Evolutionary conservation across 2,888 invertebrate genomes (phyloP).

Genomic region (Phanerotoma sp.): DNA sequence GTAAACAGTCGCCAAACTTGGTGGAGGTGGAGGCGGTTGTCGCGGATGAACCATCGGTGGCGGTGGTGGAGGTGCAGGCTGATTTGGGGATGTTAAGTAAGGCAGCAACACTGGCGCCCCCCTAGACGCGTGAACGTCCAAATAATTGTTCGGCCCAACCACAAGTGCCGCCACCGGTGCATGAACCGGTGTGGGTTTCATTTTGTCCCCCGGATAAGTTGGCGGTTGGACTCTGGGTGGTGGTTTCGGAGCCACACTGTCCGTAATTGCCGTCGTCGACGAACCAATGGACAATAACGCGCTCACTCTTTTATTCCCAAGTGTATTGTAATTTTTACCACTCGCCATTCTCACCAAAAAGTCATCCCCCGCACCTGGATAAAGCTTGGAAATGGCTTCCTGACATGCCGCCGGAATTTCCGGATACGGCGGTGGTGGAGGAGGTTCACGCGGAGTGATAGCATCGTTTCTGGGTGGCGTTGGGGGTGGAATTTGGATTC

Average conservation of each 20-base stretch:
- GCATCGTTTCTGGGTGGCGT: slow-evolving; percentile 56
- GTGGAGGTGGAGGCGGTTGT: slow-evolving; percentile 55
- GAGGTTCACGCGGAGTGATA: slow-evolving; percentile 62
- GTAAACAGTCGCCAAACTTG: slow-evolving; percentile 72
- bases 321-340: slow-evolving; percentile 11
- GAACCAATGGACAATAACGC: not conserved
- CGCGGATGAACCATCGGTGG: slow-evolving; percentile 44
- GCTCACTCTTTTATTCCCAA: slow-evolving; percentile 16
- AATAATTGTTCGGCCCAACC: slow-evolving; percentile 65
- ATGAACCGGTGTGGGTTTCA: slow-evolving; percentile 56
- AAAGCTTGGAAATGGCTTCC: slow-evolving; percentile 42
- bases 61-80: slow-evolving; percentile 58
- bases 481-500: slow-evolving; percentile 55
- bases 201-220: slow-evolving; percentile 57
- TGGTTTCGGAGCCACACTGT: slow-evolving; percentile 65
- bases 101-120: slow-evolving; percentile 59
- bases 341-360: slow-evolving; percentile 20
- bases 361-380: slow-evolving; percentile 34
- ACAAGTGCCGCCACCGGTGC: slow-evolving; percentile 62
- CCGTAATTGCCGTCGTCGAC: not conserved
- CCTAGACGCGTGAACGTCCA: slow-evolving; percentile 65
- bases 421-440: slow-evolving; percentile 65
- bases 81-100: slow-evolving; percentile 66
- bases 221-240: slow-evolving; percentile 59
- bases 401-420: slow-evolving; percentile 42